Conservation (phyloP, 1,140 invertebrate species). For the Bathynomus jamesi region DNA sequence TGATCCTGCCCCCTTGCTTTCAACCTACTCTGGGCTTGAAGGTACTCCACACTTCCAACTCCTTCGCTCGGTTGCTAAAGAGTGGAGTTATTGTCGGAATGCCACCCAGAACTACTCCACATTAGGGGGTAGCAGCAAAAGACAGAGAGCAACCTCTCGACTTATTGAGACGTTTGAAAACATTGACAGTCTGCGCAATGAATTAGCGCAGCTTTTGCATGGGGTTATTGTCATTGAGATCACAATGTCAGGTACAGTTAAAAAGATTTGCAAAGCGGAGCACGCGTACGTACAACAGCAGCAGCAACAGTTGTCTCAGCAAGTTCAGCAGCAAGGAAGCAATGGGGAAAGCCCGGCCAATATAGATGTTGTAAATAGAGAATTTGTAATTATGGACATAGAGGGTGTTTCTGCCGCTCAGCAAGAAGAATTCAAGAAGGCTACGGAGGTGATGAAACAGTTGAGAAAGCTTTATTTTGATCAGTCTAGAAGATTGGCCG, state of each 20-base stretch:
- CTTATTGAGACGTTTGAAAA: conserved; percentile 38
- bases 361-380: conserved; percentile 14
- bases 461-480: conserved; percentile 37
- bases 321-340: conserved; percentile 14
- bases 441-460: conserved; percentile 36
- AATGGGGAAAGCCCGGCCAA: conserved; percentile 4
- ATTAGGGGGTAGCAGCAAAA: conserved; percentile 35
- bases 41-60: conserved; percentile 36
- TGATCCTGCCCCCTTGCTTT: conserved; percentile 34
- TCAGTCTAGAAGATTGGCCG: conserved; percentile 34
- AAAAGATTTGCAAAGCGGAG: conserved; percentile 30
- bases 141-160: conserved; percentile 34
- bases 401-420: conserved; percentile 25
- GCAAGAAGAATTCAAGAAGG: conserved; percentile 24
- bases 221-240: conserved; percentile 31
- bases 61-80: conserved; percentile 36
- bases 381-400: conserved; percentile 20
- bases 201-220: conserved; percentile 33
- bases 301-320: conserved; percentile 24
- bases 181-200: conserved; percentile 30
- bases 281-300: conserved; percentile 16
- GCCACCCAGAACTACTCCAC: conserved; percentile 36
- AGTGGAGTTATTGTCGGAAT: conserved; percentile 37
- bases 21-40: conserved; percentile 35
- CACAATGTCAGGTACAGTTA: conserved; percentile 28